Conservation (phyloP, 2,888 invertebrate genomes). For the Epirrhoe alternata region DNA sequence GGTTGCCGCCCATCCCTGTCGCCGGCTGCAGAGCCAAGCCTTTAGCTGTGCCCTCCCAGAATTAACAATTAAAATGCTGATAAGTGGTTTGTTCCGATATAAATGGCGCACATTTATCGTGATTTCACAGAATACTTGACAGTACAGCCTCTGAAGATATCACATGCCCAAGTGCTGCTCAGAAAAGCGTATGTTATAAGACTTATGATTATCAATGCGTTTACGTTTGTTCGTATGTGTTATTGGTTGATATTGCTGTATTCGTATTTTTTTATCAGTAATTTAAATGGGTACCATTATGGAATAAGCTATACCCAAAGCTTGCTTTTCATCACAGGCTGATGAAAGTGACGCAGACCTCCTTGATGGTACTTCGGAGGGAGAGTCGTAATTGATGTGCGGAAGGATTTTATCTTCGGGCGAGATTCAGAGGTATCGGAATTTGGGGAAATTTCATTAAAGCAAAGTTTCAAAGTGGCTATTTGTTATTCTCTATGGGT, state of each 20-base stretch:
- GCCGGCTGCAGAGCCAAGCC: neutral
- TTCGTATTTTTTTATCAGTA: neutral
- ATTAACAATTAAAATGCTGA: conserved; percentile 55
- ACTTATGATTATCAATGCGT: neutral
- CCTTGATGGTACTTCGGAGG: conserved; percentile 22
- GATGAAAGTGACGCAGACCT: conserved; percentile 11
- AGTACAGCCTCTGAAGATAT: neutral
- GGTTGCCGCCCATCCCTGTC: neutral
- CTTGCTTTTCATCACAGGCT: neutral
- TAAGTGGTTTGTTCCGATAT: conserved; percentile 46
- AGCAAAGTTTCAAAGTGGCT: conserved; percentile 36
- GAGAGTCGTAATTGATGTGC: conserved; percentile 47
- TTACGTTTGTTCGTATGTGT: too few relatives aligned
- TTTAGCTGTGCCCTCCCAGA: conserved; percentile 37
- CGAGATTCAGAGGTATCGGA: conserved; percentile 34
- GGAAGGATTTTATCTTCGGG: conserved; percentile 45
- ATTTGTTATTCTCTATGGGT: conserved; percentile 35
- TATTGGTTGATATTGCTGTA: neutral
- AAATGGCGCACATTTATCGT: conserved; percentile 53
- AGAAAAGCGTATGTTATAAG: neutral
- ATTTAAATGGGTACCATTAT: neutral
- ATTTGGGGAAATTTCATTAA: conserved; percentile 36
- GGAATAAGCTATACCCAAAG: too few relatives aligned
- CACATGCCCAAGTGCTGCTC: neutral
- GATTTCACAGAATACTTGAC: conserved; percentile 15